Evolutionary conservation across 2,888 invertebrate genomes (phyloP).

Genomic region (Candidula unifasciata): DNA sequence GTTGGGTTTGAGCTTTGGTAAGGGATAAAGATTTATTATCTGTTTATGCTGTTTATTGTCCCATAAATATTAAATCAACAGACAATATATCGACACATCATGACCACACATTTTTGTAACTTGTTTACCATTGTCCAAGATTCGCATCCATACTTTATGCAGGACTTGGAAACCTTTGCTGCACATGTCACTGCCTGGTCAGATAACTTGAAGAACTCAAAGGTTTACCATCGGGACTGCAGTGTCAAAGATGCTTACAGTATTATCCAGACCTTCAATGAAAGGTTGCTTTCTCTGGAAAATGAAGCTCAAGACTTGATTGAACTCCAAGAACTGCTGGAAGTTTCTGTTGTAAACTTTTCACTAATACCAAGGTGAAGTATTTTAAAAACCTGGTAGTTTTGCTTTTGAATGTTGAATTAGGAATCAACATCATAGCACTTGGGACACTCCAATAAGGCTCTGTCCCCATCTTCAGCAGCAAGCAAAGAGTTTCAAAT

Average conservation of each 20-base stretch:
- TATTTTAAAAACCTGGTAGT: background rate
- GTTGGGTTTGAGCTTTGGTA: too few relatives aligned
- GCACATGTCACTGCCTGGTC: conserved; percentile 70
- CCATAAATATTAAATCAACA: too few relatives aligned
- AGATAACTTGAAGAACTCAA: conserved; percentile 72
- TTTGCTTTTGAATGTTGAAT: too few relatives aligned
- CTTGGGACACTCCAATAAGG: too few relatives aligned
- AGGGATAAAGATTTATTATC: too few relatives aligned
- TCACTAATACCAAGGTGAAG: conserved; percentile 74
- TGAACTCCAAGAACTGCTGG: conserved; percentile 77
- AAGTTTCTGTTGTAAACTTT: conserved; percentile 75
- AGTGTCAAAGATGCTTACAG: conserved; percentile 70
- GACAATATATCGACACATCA: too few relatives aligned
- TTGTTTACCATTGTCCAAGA: too few relatives aligned
- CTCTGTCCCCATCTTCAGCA: too few relatives aligned
- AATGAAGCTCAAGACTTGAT: conserved; percentile 77
- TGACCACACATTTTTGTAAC: too few relatives aligned
- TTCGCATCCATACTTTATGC: conserved; percentile 1
- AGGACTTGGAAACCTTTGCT: conserved; percentile 76
- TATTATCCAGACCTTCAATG: conserved; percentile 73
- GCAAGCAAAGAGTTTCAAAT: too few relatives aligned
- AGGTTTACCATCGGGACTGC: conserved; percentile 74
- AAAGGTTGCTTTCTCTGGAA: conserved; percentile 73
- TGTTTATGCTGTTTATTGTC: too few relatives aligned
- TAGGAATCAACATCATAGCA: too few relatives aligned